Percentiles rank a stretch among this genome's conserved stretches.
Conservation (phyloP, 2,113 vertebrate species). For the Lasiurus cinereus region DNA sequence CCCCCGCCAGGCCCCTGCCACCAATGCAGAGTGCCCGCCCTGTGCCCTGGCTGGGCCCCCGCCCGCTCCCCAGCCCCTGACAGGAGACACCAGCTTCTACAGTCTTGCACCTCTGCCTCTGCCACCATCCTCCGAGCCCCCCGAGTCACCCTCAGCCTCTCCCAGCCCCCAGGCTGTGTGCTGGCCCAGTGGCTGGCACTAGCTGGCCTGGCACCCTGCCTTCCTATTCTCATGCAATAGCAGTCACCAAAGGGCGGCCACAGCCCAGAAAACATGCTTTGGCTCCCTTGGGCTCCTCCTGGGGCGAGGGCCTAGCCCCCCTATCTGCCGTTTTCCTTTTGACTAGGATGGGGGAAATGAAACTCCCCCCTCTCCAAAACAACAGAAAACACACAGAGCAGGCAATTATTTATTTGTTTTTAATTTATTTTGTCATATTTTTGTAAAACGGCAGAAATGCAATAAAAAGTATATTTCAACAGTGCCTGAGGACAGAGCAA, state of each 20-base stretch:
- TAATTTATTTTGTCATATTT: conserved; percentile 99
- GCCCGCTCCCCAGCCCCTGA: conserved; percentile 41
- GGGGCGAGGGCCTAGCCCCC: background rate
- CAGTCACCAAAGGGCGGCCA: background rate
- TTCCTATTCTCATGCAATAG: conserved; percentile 69
- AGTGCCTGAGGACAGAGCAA: conserved; percentile 61
- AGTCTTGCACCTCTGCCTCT: conserved; percentile 62
- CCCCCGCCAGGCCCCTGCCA: background rate
- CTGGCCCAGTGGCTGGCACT: conserved; percentile 82
- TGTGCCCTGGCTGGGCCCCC: conserved; percentile 59
- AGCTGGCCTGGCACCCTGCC: background rate
- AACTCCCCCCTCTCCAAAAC: conserved; percentile 48
- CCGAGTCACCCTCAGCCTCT: background rate
- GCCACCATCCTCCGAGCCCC: background rate
- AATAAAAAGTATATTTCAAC: conserved; percentile 95
- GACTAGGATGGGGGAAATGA: background rate
- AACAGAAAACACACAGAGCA: conserved; percentile 67
- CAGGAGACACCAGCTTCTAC: conserved; percentile 76
- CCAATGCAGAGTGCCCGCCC: conserved; percentile 64
- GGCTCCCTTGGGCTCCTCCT: background rate
- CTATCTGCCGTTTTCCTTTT: conserved; percentile 61
- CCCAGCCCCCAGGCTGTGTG: conserved; percentile 78
- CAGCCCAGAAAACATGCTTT: conserved; percentile 1
- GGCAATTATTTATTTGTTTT: conserved; percentile 96
- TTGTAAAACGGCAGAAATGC: conserved; percentile 99